A percentile compares a stretch with the other conserved stretches of the same genome.
phyloP scores from a whole-genome alignment of 2,888 invertebrate genomes.

The Eristalinus aeneus region DNA sequence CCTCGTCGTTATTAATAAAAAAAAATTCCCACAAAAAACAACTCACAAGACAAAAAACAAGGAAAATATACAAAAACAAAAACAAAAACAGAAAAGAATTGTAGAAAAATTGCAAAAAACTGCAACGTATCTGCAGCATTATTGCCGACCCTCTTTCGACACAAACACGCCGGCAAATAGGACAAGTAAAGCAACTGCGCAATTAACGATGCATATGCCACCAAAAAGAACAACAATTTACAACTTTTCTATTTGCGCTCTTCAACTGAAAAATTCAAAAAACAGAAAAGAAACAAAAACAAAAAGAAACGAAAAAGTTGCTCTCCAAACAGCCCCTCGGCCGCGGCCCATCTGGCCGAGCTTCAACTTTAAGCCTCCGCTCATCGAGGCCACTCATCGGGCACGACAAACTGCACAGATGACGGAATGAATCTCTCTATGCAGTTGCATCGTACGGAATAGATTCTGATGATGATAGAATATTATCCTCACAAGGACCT shows the following conservation, averaged over 20 bases:
- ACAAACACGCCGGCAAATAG: slow-evolving; percentile 56
- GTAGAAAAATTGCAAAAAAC: slow-evolving; percentile 35
- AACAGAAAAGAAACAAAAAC: too few relatives aligned
- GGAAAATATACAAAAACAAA: slow-evolving; percentile 5
- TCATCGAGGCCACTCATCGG: slow-evolving; percentile 24
- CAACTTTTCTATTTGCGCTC: slow-evolving; percentile 67
- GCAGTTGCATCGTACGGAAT: slow-evolving; percentile 50
- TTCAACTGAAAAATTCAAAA: slow-evolving; percentile 27
- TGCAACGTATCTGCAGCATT: slow-evolving; percentile 51
- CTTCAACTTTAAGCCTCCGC: slow-evolving; percentile 53
- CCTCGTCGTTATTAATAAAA: slow-evolving; percentile 41
- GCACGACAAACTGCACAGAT: slow-evolving; percentile 3
- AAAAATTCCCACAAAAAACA: slow-evolving; percentile 20
- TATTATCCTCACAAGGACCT: slow-evolving; percentile 71
- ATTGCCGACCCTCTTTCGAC: slow-evolving; percentile 46
- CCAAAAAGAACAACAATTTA: slow-evolving; percentile 36
- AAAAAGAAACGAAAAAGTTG: slow-evolving; percentile 8
- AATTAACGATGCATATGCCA: slow-evolving; percentile 64
- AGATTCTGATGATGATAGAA: slow-evolving; percentile 61
- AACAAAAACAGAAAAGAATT: too few relatives aligned
- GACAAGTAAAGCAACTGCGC: slow-evolving; percentile 70
- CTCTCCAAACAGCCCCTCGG: background rate
- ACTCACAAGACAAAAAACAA: background rate
- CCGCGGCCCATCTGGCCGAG: slow-evolving; percentile 10
- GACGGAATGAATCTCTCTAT: slow-evolving; percentile 34